These are phyloP conservation scores for Triops cancriformis DNA, from an alignment of 1,140 invertebrate species.

Conservation along the genomic window DNA sequence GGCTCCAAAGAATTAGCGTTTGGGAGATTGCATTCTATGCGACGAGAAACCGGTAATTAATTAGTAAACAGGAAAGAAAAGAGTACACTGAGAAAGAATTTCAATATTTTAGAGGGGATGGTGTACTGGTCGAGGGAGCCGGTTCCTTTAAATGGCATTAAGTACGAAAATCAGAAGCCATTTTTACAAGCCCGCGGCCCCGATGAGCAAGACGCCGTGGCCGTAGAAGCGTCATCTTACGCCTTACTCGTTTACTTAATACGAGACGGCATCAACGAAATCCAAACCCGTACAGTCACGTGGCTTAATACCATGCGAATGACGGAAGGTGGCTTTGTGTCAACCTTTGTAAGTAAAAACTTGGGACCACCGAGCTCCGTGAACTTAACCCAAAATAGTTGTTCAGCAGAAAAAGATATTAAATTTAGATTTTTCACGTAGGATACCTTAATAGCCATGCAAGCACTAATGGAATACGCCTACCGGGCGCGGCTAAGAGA, in stretches of 20 bases:
- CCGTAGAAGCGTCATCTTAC: slow-evolving; percentile 51
- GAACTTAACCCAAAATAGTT: neutral
- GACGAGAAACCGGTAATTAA: slow-evolving; percentile 36
- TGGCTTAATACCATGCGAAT: slow-evolving; percentile 53
- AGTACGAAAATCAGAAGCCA: slow-evolving; percentile 45
- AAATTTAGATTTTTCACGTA: slow-evolving; percentile 32
- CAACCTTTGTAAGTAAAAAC: slow-evolving; percentile 43
- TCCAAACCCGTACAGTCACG: slow-evolving; percentile 45
- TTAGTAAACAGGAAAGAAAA: slow-evolving; percentile 6
- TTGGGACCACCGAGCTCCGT: neutral
- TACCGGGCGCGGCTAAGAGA: slow-evolving; percentile 49
- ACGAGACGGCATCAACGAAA: slow-evolving; percentile 40
- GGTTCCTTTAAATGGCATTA: slow-evolving; percentile 38
- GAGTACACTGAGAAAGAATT: neutral
- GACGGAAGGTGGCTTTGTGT: slow-evolving; percentile 48
- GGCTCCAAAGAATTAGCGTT: slow-evolving; percentile 41
- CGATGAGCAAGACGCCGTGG: slow-evolving; percentile 41
- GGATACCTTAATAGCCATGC: slow-evolving; percentile 51
- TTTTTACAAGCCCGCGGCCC: slow-evolving; percentile 42
- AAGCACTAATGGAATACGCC: slow-evolving; percentile 51
- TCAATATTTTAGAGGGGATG: slow-evolving; percentile 40
- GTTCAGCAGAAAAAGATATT: neutral
- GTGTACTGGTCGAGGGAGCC: slow-evolving; percentile 44
- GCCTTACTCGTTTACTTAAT: slow-evolving; percentile 47
- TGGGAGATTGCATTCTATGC: slow-evolving; percentile 35